Conservation (phyloP, 2,888 invertebrate species). For the Drosophila paranaensis region DNA sequence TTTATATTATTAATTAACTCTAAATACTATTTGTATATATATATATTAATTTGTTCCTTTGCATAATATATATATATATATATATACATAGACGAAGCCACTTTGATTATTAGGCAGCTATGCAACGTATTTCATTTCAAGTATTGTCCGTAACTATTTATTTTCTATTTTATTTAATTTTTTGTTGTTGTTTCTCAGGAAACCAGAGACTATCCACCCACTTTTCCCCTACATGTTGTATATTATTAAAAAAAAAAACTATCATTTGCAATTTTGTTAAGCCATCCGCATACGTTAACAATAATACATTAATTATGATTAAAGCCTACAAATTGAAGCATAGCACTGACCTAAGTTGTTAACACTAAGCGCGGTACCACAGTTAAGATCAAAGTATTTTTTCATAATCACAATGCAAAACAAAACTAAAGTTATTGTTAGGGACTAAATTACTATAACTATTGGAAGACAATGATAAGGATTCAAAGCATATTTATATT, state of each 20-base stretch:
- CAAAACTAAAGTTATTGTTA: constrained; percentile 38
- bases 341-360: constrained; percentile 72
- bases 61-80: constrained; percentile 21
- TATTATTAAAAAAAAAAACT: constrained; percentile 41
- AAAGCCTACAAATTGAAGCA: constrained; percentile 55
- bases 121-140: constrained; percentile 55
- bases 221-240: constrained; percentile 44
- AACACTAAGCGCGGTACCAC: constrained; percentile 48
- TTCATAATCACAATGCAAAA: constrained; percentile 44
- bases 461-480: constrained; percentile 72
- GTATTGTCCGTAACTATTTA: constrained; percentile 51
- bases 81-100: not conserved
- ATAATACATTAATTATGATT: constrained; percentile 28
- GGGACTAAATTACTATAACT: constrained; percentile 48
- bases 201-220: constrained; percentile 5
- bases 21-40: constrained; percentile 32
- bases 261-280: constrained; percentile 72
- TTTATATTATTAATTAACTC: constrained; percentile 26
- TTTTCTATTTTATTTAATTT: constrained; percentile 37
- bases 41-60: constrained; percentile 67
- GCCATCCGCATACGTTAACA: constrained; percentile 49
- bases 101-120: constrained; percentile 42
- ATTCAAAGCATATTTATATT: constrained; percentile 56
- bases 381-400: constrained; percentile 65
- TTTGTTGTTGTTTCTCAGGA: constrained; percentile 22